Evolutionary conservation across 1,140 invertebrate genomes (phyloP), one percentile per base, ranked within the genome.

Genomic region (Drosophila ironensis): DNA sequence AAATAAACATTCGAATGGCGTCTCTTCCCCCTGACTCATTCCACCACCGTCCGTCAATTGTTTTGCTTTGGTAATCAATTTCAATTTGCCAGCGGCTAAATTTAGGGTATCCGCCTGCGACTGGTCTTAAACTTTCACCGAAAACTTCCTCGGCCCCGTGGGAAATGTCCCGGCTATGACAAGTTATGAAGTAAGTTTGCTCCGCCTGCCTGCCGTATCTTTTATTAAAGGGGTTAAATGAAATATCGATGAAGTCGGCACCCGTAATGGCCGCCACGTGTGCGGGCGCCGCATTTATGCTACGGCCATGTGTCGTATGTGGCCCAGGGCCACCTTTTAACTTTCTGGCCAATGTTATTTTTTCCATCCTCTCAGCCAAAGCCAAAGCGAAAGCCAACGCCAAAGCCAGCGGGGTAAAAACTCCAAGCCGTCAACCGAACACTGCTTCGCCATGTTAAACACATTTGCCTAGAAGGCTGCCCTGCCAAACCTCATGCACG

Each of bases 1-100:
- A 77, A 80, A 80, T 80, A 82, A 80, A 80, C 71, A 82, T 75
- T 81, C 48, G 28, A 27, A 50, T 59, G 61, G 53, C 5, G 25
- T 9, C 22, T 30, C 19, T 33, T 19, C 35, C 51, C 37, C 35
- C 24, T 12, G 28, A 11, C 5, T 25, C 40, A 53, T 19, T 14
- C 52, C 3, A 14, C 12, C 38, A 16, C 8, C 14, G 33, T 33
- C 28, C 27, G 53, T 54, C 71, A 48, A 64, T 72, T 54, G 51
- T 41, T 60, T 48, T 40, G 48, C 46, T 35, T 42, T 35, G 24
- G 44, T 63, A 68, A 80, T 80, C 71, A 66, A 71, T 75, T 71
- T 60, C 47, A 48, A 74, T 74, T 70, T 73, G 47, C 50, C 69
- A 6, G 12, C 17, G 35, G 40, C 60, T 45, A 16, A 37, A 48